These are phyloP conservation scores for Coregonus ussuriensis DNA, from an alignment of 2,797 vertebrate genomes.

Conservation along the genomic window DNA sequence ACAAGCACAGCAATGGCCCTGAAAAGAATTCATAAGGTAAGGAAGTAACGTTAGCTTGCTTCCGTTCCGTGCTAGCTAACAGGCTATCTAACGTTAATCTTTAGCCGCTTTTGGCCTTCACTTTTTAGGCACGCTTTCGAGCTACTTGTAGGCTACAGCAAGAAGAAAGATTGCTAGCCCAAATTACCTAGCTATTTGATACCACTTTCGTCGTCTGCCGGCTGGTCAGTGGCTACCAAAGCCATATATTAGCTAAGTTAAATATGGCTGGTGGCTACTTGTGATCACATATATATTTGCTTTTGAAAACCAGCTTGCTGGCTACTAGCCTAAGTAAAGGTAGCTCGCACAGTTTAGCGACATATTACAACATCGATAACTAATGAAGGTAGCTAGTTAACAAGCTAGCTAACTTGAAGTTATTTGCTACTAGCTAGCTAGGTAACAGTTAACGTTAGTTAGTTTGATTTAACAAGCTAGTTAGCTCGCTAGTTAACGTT, in stretches of 20 bases:
- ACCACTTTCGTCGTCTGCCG: background rate
- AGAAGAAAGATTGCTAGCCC: background rate
- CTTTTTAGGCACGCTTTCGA: constrained; percentile 4
- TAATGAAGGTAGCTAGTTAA: background rate
- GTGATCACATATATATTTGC: background rate
- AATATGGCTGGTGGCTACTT: background rate
- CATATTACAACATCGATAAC: too few species aligned
- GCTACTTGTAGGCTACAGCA: background rate
- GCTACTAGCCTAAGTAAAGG: too few species aligned
- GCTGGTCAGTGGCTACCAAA: background rate
- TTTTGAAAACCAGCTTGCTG: background rate
- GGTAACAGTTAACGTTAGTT: too few species aligned
- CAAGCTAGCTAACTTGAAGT: background rate
- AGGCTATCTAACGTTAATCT: background rate
- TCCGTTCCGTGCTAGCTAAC: background rate
- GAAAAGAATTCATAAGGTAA: constrained; percentile 53
- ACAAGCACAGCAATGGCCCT: constrained; percentile 43
- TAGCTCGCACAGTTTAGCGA: too few species aligned
- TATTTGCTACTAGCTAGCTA: too few species aligned
- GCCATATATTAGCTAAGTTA: too few species aligned
- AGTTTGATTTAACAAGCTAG: too few species aligned
- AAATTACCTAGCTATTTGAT: background rate
- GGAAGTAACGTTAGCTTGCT: constrained; percentile 24
- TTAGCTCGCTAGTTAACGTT: too few species aligned
- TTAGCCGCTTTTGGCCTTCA: constrained; percentile 6